phyloP scores from a whole-genome alignment of 2,797 vertebrate genomes.

The Aeoliscus strigatus region DNA sequence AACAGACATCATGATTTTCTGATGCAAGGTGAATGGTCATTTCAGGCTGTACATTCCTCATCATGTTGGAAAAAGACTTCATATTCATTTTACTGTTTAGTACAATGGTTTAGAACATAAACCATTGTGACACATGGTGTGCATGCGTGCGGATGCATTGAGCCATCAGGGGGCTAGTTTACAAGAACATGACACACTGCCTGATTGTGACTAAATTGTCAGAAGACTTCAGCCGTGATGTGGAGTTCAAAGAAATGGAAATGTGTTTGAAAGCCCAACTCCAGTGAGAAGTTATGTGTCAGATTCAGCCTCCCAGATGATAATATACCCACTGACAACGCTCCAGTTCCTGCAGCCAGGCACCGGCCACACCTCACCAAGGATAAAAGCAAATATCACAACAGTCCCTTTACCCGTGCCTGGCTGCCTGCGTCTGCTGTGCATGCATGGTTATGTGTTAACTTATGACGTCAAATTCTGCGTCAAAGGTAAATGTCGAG shows the following conservation, averaged over 20 bases:
- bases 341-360: conserved; percentile 44
- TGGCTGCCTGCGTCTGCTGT: conserved; percentile 2
- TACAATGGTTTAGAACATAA: conserved; percentile 5
- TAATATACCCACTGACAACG: conserved; percentile 26
- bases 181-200: conserved; percentile 47
- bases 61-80: not conserved
- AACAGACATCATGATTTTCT: too few species aligned
- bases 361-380: conserved; percentile 16
- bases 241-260: conserved; percentile 62
- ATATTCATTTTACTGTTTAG: not conserved
- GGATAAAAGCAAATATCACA: conserved; percentile 21
- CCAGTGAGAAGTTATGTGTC: conserved; percentile 57
- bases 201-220: conserved; percentile 58
- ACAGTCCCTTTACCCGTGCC: conserved; percentile 9
- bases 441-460: not conserved
- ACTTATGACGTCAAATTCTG: conserved; percentile 16
- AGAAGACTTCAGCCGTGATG: conserved; percentile 42
- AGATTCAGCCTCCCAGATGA: conserved; percentile 56
- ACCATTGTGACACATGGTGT: conserved; percentile 29
- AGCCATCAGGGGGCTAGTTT: conserved; percentile 40
- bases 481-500: conserved; percentile 39
- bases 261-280: conserved; percentile 52
- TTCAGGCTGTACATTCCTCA: not conserved
- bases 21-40: too few species aligned
- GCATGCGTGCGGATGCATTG: not conserved